phyloP scores from a whole-genome alignment of 2,113 vertebrate species.

The Syngnathus typhle region DNA sequence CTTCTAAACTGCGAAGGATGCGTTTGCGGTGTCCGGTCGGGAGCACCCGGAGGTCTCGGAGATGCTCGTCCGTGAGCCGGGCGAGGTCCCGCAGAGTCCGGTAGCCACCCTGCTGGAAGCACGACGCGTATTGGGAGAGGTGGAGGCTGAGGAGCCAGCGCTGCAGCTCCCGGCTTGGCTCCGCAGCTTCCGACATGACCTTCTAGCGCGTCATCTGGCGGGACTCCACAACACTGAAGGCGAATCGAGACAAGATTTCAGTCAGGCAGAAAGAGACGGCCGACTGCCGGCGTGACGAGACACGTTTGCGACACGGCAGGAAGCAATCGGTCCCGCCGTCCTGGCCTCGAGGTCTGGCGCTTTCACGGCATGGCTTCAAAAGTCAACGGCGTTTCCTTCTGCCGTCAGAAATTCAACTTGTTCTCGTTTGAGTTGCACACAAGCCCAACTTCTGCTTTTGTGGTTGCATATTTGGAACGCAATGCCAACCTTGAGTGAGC shows the following conservation, averaged over 20 bases:
- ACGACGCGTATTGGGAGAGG: conserved; percentile 76
- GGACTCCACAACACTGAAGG: background rate
- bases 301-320: conserved; percentile 31
- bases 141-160: conserved; percentile 81
- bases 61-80: conserved; percentile 70
- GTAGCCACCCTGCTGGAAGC: conserved; percentile 76
- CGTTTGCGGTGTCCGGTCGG: conserved; percentile 89
- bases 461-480: background rate
- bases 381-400: background rate
- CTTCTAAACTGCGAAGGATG: conserved; percentile 82
- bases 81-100: conserved; percentile 69
- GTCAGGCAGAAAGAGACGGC: background rate
- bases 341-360: background rate
- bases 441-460: conserved; percentile 54
- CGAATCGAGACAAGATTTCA: background rate
- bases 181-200: conserved; percentile 69
- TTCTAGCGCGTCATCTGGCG: conserved; percentile 29
- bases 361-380: too few relatives aligned
- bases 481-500: background rate
- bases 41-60: conserved; percentile 76
- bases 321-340: conserved; percentile 23
- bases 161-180: conserved; percentile 62
- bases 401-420: conserved; percentile 32
- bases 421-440: conserved; percentile 31
- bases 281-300: background rate